Evolutionary conservation across 2,888 invertebrate genomes (phyloP), one percentile per base, ranked within the genome.

Genomic region (Copidosoma aretas): DNA sequence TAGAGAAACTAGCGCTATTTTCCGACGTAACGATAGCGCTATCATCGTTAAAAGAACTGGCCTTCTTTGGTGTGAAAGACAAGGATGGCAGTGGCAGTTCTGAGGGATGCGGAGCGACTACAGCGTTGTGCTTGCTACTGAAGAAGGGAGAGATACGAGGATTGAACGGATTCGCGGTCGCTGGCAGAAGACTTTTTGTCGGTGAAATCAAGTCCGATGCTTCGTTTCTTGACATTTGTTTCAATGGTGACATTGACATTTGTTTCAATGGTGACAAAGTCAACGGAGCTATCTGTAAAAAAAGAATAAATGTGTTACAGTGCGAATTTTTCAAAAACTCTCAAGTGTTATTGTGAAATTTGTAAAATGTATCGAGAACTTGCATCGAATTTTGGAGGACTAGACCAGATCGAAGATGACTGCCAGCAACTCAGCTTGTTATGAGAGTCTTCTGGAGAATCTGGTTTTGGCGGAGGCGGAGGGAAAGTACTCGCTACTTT

Each of bases 401-500:
- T 80, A 17, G 76, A 75, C 82, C 83, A 83, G 32, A 83, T 78
- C 15, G 82, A 82, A 10, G 81, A 46, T 3, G 43, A 82, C 67
- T 78, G 77, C 80, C 81, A 79, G 2, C 74, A 71, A 65, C 77
- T 76, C 19, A 75, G 73, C 51, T 75, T 74, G n/a, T 32, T 66
- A 3, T 65, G 54, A 51, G 57, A 15, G 17, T 70, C 53, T 67
- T 84, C 84, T 24, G 86, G 84, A n/a, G 85, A 84, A 75, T 86
- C 85, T 2, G 85, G 84, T 74, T 86, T 86, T 1, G 85, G 84
- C 17, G 86, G 84, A 1, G 83, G 77, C 19, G 78, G 76, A 39
- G 77, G 77, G 43, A 68, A 71, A 49, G 41, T 64, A 51, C 43
- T 69, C 4, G 46, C 22, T 54, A 61, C 62, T 62, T 71, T 68